Evolutionary conservation across 2,888 invertebrate species (phyloP), one percentile per base, ranked within the genome.

Genomic region (Arrhopalites spinosus): DNA sequence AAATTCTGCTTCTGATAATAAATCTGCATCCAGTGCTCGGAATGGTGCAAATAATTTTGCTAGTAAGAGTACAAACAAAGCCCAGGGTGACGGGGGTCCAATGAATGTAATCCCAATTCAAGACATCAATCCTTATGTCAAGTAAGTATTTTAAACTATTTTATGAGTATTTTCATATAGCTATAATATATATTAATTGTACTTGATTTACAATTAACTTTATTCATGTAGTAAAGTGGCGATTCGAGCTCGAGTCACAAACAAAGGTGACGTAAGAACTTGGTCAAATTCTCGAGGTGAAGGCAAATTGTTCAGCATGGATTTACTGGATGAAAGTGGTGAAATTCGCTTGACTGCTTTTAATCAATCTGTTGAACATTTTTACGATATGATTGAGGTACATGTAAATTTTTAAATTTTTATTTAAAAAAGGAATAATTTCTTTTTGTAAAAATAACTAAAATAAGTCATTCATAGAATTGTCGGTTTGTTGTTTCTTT

Each of bases 211-310:
- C 20, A 36, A 36, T 36, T 7, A 36, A 7, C 11, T 36, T 68
- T 27, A 61, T 23, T 70, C 81, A 82, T n/a, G 75, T 83, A 83
- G 25, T 81, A 92, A 92, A 83, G 98, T 97, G 96, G 91, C 94
- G 1, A 93, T 98, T 77, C 93, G 93, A 85, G 98, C 92, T 1
- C 89, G 97, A 70, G 93, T 98, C 0, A 92, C 92, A 77, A 90
- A 89, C 82, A 98, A 98, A 85, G 89, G 92, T 0, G 84, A 88
- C 0, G 90, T 98, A 64, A 90, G 93, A 76, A 92, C 91, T 0
- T 98, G 96, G 95, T 93, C 91, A 78, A 98, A 98, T 86, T 91
- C 95, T 0, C 89, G 90, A 75, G 96, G 97, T 0, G 96, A 96
- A 86, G 98, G 98, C 0, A 94, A 95, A 85, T 87, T 98, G 1